phyloP scores from a whole-genome alignment of 2,113 vertebrate species.

The Nesogale talazaci region DNA sequence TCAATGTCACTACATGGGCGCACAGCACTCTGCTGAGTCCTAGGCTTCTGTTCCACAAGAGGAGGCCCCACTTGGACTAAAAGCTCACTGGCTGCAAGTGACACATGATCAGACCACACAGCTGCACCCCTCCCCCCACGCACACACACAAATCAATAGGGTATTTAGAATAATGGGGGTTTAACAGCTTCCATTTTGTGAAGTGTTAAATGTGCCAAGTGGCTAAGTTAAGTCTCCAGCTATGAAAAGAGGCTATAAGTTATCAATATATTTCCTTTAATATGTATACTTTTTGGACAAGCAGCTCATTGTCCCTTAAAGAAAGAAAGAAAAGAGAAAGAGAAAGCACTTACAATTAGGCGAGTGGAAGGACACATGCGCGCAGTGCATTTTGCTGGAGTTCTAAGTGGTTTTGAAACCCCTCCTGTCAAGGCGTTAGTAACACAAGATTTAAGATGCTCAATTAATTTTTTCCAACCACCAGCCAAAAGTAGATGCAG shows the following conservation, averaged over 20 bases:
- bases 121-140: conserved; percentile 51
- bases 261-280: conserved; percentile 71
- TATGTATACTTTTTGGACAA: too few relatives aligned
- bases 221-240: conserved; percentile 77
- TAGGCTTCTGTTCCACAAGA: neutral
- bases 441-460: conserved; percentile 88
- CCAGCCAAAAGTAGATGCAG: conserved; percentile 88
- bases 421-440: conserved; percentile 85
- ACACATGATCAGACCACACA: neutral
- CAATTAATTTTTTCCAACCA: conserved; percentile 89
- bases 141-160: conserved; percentile 63
- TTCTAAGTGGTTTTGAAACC: conserved; percentile 87
- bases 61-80: neutral
- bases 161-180: conserved; percentile 73
- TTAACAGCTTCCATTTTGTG: conserved; percentile 77
- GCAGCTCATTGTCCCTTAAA: neutral
- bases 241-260: conserved; percentile 71
- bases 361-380: conserved; percentile 81
- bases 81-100: neutral
- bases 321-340: conserved; percentile 64
- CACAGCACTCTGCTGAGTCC: neutral
- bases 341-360: conserved; percentile 82
- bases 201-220: conserved; percentile 74
- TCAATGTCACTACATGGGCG: fast-evolving
- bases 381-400: conserved; percentile 79